phyloP scores from a whole-genome alignment of 2,888 invertebrate genomes.

The Ophonus ardosiacus region DNA sequence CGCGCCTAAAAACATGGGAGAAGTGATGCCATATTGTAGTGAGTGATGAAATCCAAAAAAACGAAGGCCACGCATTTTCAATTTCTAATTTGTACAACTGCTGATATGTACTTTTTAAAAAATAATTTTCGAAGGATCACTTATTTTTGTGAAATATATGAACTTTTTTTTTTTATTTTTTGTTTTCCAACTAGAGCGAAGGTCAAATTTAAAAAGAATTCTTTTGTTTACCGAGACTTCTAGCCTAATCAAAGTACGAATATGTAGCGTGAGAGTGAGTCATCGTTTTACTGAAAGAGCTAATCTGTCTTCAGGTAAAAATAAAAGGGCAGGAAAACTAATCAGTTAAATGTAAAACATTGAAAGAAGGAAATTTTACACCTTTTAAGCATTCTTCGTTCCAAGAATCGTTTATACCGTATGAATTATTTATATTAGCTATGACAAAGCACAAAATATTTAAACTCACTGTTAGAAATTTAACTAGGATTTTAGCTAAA shows the following conservation, averaged over 20 bases:
- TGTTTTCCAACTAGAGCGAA: not conserved
- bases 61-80: too few species aligned
- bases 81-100: too few species aligned
- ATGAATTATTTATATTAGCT: conserved; percentile 16
- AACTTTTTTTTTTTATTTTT: too few species aligned
- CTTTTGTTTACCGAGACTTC: conserved; percentile 5
- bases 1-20: too few species aligned
- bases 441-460: conserved; percentile 27
- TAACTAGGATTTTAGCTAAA: conserved; percentile 6
- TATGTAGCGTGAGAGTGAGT: conserved; percentile 10
- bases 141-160: too few species aligned
- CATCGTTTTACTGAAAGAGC: conserved; percentile 9
- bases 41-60: too few species aligned
- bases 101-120: too few species aligned
- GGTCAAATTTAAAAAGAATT: conserved; percentile 2
- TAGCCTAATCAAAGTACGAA: not conserved
- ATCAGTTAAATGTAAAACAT: conserved; percentile 19
- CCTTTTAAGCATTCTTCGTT: conserved; percentile 7
- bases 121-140: too few species aligned
- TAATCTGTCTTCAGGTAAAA: conserved; percentile 19
- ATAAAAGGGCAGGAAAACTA: conserved; percentile 24
- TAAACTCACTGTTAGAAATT: conserved; percentile 1
- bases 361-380: conserved; percentile 8
- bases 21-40: too few species aligned
- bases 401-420: not conserved